Evolutionary conservation across 2,888 invertebrate genomes (phyloP).

Genomic region (Dugesia japonica): DNA sequence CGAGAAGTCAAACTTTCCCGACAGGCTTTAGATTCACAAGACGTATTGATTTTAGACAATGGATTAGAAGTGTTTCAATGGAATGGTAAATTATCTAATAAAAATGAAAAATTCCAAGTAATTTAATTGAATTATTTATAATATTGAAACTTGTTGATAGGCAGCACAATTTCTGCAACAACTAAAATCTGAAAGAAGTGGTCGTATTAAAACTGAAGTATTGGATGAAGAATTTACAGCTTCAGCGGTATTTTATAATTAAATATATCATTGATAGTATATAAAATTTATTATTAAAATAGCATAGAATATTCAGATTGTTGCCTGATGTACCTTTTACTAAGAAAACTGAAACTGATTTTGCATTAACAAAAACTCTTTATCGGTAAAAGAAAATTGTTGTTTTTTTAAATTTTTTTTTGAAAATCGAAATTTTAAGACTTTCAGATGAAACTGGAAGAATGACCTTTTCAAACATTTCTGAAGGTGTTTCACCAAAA

Average conservation of each 20-base stretch:
- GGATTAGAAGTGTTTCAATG: conserved; percentile 42
- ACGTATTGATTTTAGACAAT: conserved; percentile 45
- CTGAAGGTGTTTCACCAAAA: conserved; percentile 28
- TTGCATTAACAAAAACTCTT: conserved; percentile 11
- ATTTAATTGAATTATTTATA: too few relatives aligned
- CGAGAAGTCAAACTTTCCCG: conserved; percentile 34
- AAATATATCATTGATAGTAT: too few relatives aligned
- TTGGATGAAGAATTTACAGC: conserved; percentile 28
- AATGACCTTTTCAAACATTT: conserved; percentile 32
- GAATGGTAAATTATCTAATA: conserved; percentile 42
- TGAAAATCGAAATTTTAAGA: conserved; percentile 24
- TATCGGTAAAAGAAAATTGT: conserved; percentile 7
- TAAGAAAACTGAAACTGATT: conserved; percentile 29
- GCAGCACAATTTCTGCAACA: conserved; percentile 34
- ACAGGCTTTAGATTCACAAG: conserved; percentile 38
- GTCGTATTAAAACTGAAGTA: conserved; percentile 30
- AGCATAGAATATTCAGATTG: conserved; percentile 33
- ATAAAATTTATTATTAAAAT: not conserved
- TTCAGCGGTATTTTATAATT: not conserved
- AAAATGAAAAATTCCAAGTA: conserved; percentile 43
- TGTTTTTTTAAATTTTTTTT: not conserved
- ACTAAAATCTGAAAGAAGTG: conserved; percentile 31
- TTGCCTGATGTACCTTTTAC: conserved; percentile 29
- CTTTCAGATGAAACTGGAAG: conserved; percentile 35
- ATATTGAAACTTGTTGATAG: not conserved